Conservation (phyloP, 2,113 vertebrate genomes). For the Aramus guarauna region DNA sequence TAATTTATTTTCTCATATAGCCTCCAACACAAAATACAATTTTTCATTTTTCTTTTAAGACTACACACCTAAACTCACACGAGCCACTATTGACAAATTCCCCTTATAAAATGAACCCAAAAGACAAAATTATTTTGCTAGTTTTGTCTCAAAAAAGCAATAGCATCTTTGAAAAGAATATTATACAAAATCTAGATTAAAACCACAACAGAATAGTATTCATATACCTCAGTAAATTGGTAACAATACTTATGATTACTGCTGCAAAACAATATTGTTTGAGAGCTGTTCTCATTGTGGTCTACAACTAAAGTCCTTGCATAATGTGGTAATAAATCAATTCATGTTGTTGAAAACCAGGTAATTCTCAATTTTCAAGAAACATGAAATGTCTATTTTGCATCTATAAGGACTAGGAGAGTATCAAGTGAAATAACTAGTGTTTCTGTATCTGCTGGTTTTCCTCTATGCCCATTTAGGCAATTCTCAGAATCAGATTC, state of each 20-base stretch:
- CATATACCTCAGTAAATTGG: not conserved
- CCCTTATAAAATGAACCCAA: not conserved
- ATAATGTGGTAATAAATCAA: not conserved
- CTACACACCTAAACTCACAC: not conserved
- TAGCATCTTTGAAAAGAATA: not conserved
- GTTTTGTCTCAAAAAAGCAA: not conserved
- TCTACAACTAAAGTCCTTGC: not conserved
- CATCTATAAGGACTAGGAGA: not conserved
- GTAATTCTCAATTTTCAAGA: not conserved
- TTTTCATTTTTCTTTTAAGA: not conserved
- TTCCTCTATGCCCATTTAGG: accelerated
- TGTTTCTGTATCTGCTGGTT: not conserved
- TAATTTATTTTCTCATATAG: not conserved
- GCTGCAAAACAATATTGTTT: not conserved
- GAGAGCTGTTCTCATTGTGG: not conserved
- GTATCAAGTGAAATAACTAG: not conserved
- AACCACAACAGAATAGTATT: not conserved
- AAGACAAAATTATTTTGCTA: not conserved
- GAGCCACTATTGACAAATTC: not conserved
- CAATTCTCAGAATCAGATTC: not conserved
- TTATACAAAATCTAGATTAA: not conserved
- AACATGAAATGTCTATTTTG: not conserved
- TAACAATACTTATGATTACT: not conserved
- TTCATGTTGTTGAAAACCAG: not conserved
- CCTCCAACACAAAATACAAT: not conserved